These are phyloP conservation scores for Ennomos fuscantarius DNA, from an alignment of 2,888 invertebrate genomes.

Conservation along the genomic window DNA sequence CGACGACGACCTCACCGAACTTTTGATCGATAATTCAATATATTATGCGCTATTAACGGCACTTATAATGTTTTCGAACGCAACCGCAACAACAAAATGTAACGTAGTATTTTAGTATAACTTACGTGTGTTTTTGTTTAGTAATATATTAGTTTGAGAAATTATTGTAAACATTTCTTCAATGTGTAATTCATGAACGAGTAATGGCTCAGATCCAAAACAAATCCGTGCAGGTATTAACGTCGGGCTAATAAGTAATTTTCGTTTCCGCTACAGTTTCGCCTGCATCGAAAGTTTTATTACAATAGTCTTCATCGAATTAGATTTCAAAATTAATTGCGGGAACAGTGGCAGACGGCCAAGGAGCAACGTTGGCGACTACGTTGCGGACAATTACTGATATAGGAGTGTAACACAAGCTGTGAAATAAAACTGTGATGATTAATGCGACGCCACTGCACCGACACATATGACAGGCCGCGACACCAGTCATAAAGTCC, in stretches of 20 bases:
- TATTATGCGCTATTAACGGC: conserved; percentile 37
- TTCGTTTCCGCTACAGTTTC: conserved; percentile 49
- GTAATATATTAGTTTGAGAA: conserved; percentile 48
- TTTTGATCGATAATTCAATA: conserved; percentile 57
- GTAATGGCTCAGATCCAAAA: conserved; percentile 60
- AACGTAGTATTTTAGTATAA: conserved; percentile 22
- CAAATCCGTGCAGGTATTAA: conserved; percentile 47
- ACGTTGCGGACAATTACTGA: conserved; percentile 70
- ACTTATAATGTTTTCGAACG: conserved; percentile 38
- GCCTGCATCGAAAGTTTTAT: conserved; percentile 56
- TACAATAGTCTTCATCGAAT: conserved; percentile 53
- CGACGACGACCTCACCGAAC: conserved; percentile 53
- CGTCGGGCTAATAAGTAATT: conserved; percentile 48
- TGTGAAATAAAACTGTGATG: conserved; percentile 69
- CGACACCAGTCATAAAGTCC: conserved; percentile 51
- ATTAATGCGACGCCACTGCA: conserved; percentile 63
- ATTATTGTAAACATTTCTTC: conserved; percentile 53
- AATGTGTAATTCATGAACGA: conserved; percentile 43
- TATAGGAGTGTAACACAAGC: conserved; percentile 68
- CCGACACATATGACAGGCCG: conserved; percentile 42
- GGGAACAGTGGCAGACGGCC: conserved; percentile 72
- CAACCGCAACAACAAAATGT: conserved; percentile 44
- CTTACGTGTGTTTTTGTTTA: conserved; percentile 1
- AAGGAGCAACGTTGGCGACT: conserved; percentile 75
- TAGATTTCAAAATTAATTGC: conserved; percentile 67